Base-by-base conservation (phyloP, 2,797 vertebrate species). In the Eulemur rubriventer region DNA sequence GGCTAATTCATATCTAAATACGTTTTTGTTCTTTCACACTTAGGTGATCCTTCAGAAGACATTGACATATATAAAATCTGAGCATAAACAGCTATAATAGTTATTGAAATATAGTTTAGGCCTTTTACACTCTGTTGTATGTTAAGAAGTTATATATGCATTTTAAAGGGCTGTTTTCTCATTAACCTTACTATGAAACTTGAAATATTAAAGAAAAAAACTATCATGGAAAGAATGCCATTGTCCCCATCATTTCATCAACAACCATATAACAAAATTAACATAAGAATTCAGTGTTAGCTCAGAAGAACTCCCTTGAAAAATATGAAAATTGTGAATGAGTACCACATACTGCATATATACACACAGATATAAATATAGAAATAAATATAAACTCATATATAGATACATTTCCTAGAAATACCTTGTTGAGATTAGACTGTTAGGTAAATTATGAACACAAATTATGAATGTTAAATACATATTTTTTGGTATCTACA, bases 1-100 rank as follows among this genome's bases (percentile, higher is more conserved):
- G 95, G 94, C 6, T 92, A 97, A 96, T 95, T 97, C 91, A 96
- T 90, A 97, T 94, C 96, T 96, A 97, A 96, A 95, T 88, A 79
- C 55, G 11, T 46, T 92, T 92, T 95, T 96, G 20, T 82, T 97
- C 86, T 59, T 97, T 97, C 35, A 67, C n/a, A 96, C 97, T 95
- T 73, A 96, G 89, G 70, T 81, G 26, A 38, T 97, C 26, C 41
- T 97, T 98, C 91, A 55, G 87, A 98, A 97, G 24, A 89, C 28
- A 92, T 1, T 41, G 28, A 6, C 43, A 73, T 41, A 76, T 33
- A 52, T 18, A 89, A 92, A 92, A 80, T 61, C 11, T 48, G 35
- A 95, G 46, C 30, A n/a, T 17, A 92, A 92, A 30, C 35, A 89
- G 84, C 22, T 70, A 65, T 84, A 89, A 65, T 35, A 59, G 14